Percentiles rank a stretch among this genome's conserved stretches.
Evolutionary conservation across 2,888 invertebrate species (phyloP).

Genomic region (Pristionchus exspectatus): DNA sequence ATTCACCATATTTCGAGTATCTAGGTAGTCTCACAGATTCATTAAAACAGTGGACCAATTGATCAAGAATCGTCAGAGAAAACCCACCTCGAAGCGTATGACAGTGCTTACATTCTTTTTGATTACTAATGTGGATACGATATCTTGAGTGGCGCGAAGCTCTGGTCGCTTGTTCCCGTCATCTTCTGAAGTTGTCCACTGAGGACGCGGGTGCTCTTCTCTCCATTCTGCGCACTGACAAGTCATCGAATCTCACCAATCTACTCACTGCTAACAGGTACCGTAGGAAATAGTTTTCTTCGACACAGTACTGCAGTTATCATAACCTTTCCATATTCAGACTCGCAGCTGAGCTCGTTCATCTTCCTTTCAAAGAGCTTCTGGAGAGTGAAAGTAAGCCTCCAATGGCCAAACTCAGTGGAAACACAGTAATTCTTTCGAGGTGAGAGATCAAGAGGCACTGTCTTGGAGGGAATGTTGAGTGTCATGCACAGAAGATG

Average conservation of each 20-base stretch:
- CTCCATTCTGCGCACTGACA: slow-evolving; percentile 30
- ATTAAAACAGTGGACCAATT: neutral
- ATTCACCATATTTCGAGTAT: too few species aligned
- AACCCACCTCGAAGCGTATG: too few species aligned
- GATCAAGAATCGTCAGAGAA: neutral
- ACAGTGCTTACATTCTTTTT: too few species aligned
- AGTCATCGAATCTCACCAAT: slow-evolving; percentile 33
- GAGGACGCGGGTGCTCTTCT: slow-evolving; percentile 25
- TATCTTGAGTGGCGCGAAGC: slow-evolving; percentile 39
- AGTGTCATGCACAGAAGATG: neutral
- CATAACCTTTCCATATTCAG: neutral
- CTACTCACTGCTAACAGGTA: slow-evolving; percentile 53
- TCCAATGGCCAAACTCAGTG: slow-evolving; percentile 24
- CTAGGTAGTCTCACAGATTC: too few species aligned
- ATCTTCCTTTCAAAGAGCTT: slow-evolving; percentile 49
- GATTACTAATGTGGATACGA: neutral
- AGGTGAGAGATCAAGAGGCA: neutral
- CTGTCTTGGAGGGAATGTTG: neutral
- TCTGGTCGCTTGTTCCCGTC: slow-evolving; percentile 43
- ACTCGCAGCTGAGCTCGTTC: slow-evolving; percentile 45
- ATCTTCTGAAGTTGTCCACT: neutral
- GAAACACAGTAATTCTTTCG: slow-evolving; percentile 45
- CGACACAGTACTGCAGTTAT: neutral
- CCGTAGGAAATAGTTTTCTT: neutral
- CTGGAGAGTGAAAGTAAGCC: slow-evolving; percentile 35